phyloP scores from a whole-genome alignment of 2,113 vertebrate genomes.

The Callospermophilus lateralis region DNA sequence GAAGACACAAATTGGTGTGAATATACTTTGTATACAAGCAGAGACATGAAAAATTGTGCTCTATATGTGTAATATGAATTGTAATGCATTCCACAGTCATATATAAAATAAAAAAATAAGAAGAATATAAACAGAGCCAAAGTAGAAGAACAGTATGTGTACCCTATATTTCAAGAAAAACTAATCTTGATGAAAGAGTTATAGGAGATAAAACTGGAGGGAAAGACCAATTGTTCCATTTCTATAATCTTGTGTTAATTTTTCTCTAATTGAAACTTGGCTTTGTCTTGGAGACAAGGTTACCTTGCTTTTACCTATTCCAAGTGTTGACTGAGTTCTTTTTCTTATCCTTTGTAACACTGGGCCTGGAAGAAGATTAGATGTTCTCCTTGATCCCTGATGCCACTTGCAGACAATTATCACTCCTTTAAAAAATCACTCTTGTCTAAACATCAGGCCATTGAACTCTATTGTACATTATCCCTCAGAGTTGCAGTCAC shows the following conservation, averaged over 20 bases:
- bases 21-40: too few species aligned
- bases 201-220: not conserved
- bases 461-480: not conserved
- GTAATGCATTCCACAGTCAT: too few species aligned
- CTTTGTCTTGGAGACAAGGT: not conserved
- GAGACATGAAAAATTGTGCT: too few species aligned
- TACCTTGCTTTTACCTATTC: not conserved
- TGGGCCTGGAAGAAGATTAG: not conserved
- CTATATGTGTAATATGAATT: too few species aligned
- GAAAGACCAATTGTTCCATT: not conserved
- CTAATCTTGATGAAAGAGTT: not conserved
- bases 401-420: not conserved
- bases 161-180: not conserved
- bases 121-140: not conserved
- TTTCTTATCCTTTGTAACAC: not conserved
- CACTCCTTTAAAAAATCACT: constrained; percentile 23
- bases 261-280: constrained; percentile 3
- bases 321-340: not conserved
- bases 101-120: not conserved
- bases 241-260: not conserved
- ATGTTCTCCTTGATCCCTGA: not conserved
- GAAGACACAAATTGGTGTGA: too few species aligned
- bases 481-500: not conserved
- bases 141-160: not conserved
- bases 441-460: not conserved